phyloP scores from a whole-genome alignment of 2,888 invertebrate species.

The Polyommatus iphigenia region DNA sequence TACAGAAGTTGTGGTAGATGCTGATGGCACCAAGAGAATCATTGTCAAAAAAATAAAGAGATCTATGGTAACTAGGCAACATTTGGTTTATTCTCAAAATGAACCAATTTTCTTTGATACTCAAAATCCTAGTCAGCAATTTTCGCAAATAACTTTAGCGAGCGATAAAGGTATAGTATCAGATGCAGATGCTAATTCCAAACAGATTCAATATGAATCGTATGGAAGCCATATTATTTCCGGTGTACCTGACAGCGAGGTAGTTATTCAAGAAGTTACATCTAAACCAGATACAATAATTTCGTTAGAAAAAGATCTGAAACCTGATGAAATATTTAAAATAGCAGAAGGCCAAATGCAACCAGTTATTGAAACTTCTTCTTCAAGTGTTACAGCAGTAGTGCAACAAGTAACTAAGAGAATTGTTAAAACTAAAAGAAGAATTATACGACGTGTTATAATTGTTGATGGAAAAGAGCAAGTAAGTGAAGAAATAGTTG shows the following conservation, averaged over 20 bases:
- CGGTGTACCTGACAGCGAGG: conserved; percentile 82
- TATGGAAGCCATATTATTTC: conserved; percentile 83
- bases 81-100: conserved; percentile 82
- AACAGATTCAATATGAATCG: conserved; percentile 82
- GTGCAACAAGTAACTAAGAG: conserved; percentile 90
- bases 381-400: conserved; percentile 87
- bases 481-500: conserved; percentile 89
- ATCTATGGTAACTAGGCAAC: conserved; percentile 84
- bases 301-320: conserved; percentile 77
- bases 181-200: conserved; percentile 81
- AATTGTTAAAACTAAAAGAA: conserved; percentile 86
- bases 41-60: conserved; percentile 87
- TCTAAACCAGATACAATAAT: conserved; percentile 82
- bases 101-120: conserved; percentile 77
- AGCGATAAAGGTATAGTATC: conserved; percentile 82
- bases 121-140: conserved; percentile 82
- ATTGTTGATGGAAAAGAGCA: conserved; percentile 92
- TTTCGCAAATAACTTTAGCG: conserved; percentile 84
- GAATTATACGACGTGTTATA: conserved; percentile 87
- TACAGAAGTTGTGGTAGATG: conserved; percentile 89
- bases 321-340: conserved; percentile 72
- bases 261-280: conserved; percentile 83
- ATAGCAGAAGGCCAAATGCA: conserved; percentile 64
- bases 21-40: conserved; percentile 90
- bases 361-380: conserved; percentile 79